A percentile compares a stretch with the other conserved stretches of the same genome.
These are phyloP conservation scores for Gambelia wislizenii DNA, from an alignment of 2,797 vertebrate species.

Conservation along the genomic window DNA sequence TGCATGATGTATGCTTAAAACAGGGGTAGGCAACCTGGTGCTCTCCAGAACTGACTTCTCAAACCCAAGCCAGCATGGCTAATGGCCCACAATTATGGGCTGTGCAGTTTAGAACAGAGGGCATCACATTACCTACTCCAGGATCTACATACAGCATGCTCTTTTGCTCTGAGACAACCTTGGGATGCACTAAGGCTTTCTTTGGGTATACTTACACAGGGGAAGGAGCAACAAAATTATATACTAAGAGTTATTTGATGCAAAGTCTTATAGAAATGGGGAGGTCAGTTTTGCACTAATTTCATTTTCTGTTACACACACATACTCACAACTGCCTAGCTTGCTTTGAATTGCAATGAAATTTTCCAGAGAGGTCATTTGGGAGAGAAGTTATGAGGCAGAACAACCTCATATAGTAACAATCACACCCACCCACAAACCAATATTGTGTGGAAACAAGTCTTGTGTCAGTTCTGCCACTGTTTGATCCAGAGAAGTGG, in stretches of 20 bases:
- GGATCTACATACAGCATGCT: not conserved
- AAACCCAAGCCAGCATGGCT: not conserved
- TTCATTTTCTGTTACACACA: not conserved
- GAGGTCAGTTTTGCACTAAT: not conserved
- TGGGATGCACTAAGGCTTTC: not conserved
- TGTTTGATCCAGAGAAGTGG: not conserved
- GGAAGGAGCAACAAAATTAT: not conserved
- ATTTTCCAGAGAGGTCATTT: not conserved
- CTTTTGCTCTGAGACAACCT: not conserved
- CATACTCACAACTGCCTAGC: not conserved
- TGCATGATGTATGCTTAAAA: too few species aligned
- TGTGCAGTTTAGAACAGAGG: not conserved
- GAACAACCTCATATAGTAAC: not conserved
- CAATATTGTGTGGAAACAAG: not conserved
- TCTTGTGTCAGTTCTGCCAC: not conserved
- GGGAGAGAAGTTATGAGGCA: not conserved
- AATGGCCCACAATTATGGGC: not conserved
- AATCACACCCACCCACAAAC: not conserved
- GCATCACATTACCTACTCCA: not conserved
- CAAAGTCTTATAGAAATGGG: not conserved
- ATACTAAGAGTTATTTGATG: not conserved
- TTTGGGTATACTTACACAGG: not conserved
- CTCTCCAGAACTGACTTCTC: not conserved
- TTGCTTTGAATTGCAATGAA: not conserved
- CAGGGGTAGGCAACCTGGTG: not conserved